A percentile compares a stretch with the other conserved stretches of the same genome.
These are phyloP conservation scores for Triops longicaudatus DNA, from an alignment of 1,140 invertebrate species.

Conservation along the genomic window DNA sequence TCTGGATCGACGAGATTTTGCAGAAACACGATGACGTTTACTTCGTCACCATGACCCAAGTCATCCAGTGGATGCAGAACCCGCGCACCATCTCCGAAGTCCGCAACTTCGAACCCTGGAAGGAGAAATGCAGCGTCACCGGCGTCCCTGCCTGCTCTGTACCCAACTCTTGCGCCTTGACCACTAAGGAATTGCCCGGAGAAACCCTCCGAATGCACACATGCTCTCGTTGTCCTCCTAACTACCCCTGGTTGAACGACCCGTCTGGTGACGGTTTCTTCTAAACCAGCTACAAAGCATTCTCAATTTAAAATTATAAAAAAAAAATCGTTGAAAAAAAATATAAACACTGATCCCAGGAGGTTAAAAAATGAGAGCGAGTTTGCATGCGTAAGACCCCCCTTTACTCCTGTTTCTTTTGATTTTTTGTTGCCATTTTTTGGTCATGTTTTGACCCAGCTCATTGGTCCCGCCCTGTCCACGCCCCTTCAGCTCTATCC, in stretches of 20 bases:
- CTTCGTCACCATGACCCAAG: slow-evolving; percentile 95
- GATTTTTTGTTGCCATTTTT: neutral
- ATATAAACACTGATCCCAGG: neutral
- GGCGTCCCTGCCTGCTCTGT: slow-evolving; percentile 72
- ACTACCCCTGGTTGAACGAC: slow-evolving; percentile 90
- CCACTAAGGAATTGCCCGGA: slow-evolving; percentile 82
- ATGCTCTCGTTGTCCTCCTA: slow-evolving; percentile 77
- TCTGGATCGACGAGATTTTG: slow-evolving; percentile 88
- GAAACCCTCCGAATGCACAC: slow-evolving; percentile 89
- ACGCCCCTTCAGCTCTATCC: neutral
- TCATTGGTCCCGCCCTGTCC: neutral
- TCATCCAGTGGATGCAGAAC: slow-evolving; percentile 94
- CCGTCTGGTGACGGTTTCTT: slow-evolving; percentile 84
- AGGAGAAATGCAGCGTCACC: slow-evolving; percentile 79
- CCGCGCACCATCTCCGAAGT: slow-evolving; percentile 71
- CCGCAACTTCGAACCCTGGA: slow-evolving; percentile 88
- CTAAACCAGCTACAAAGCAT: slow-evolving; percentile 44
- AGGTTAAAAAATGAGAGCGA: neutral
- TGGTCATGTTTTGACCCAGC: neutral
- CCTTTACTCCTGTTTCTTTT: neutral
- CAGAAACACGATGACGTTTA: slow-evolving; percentile 84
- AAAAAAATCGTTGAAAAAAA: neutral
- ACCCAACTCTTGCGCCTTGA: slow-evolving; percentile 79
- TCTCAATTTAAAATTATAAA: neutral
- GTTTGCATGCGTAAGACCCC: slow-evolving; percentile 1